Conservation (phyloP, 1,140 invertebrate species). For the Drosophila insularis region DNA sequence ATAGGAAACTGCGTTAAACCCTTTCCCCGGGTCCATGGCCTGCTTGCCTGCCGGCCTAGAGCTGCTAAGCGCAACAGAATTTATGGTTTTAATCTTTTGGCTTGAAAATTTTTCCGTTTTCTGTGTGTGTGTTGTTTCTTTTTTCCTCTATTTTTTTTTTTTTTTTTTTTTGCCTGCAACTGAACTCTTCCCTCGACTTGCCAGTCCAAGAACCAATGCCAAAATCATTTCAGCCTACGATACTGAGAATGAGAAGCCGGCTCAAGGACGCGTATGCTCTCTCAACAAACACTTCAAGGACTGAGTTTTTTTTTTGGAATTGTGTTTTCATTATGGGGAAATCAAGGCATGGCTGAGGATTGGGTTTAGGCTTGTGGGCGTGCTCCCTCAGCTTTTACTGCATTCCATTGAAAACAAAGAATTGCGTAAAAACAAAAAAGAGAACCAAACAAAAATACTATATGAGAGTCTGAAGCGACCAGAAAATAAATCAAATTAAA, state of each 20-base stretch:
- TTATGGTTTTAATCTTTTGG: slow-evolving; percentile 77
- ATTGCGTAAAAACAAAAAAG: slow-evolving; percentile 33
- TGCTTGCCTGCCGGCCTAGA: slow-evolving; percentile 7
- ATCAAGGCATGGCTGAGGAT: slow-evolving; percentile 18
- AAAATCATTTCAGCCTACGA: slow-evolving; percentile 44
- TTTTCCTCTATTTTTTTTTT: slow-evolving; percentile 22
- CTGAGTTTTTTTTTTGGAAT: slow-evolving; percentile 57
- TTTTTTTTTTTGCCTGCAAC: slow-evolving; percentile 39
- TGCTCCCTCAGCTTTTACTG: slow-evolving; percentile 19
- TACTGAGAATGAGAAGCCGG: slow-evolving; percentile 43
- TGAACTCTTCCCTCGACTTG: slow-evolving; percentile 15
- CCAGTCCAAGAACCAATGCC: slow-evolving; percentile 31
- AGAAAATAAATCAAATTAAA: slow-evolving; percentile 78
- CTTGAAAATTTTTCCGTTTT: slow-evolving; percentile 54
- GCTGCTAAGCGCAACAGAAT: slow-evolving; percentile 56
- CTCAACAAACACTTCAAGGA: slow-evolving; percentile 53
- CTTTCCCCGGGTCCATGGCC: not conserved
- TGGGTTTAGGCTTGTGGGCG: slow-evolving; percentile 34
- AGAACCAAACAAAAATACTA: slow-evolving; percentile 47
- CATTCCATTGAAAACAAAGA: slow-evolving; percentile 37
- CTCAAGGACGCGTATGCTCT: slow-evolving; percentile 64
- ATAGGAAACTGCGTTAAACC: slow-evolving; percentile 13
- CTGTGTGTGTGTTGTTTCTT: not conserved
- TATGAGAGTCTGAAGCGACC: slow-evolving; percentile 9
- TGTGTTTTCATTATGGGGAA: slow-evolving; percentile 70